These are phyloP conservation scores for Andricus grossulariae DNA, from an alignment of 1,140 invertebrate genomes.

Conservation along the genomic window DNA sequence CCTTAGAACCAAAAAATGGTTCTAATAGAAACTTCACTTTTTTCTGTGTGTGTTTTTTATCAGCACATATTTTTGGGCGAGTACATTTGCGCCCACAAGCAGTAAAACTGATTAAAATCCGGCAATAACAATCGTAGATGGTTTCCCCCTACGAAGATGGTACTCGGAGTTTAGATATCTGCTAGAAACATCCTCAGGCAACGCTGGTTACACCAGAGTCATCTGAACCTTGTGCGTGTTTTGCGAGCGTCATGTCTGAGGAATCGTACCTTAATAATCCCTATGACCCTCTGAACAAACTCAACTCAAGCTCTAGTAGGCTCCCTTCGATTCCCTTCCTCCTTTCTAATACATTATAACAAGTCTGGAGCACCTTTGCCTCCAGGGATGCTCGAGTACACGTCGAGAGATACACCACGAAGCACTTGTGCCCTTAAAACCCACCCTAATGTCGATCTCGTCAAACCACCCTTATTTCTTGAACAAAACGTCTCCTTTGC, in stretches of 20 bases:
- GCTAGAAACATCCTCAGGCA: slow-evolving; percentile 47
- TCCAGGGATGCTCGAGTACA: slow-evolving; percentile 38
- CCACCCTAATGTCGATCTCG: slow-evolving; percentile 52
- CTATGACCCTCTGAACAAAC: slow-evolving; percentile 51
- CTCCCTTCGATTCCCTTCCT: neutral
- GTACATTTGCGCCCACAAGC: neutral
- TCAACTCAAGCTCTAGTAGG: slow-evolving; percentile 41
- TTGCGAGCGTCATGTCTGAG: neutral
- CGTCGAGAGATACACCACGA: slow-evolving; percentile 46
- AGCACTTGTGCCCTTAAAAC: slow-evolving; percentile 43
- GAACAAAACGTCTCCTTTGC: slow-evolving; percentile 33
- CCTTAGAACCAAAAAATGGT: too few species aligned
- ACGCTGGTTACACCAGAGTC: slow-evolving; percentile 31
- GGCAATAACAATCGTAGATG: neutral
- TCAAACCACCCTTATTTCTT: slow-evolving; percentile 33
- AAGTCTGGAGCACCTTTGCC: slow-evolving; percentile 42
- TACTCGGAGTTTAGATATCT: slow-evolving; percentile 39
- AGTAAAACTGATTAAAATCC: slow-evolving; percentile 25
- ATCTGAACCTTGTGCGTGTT: slow-evolving; percentile 39
- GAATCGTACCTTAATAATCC: slow-evolving; percentile 46
- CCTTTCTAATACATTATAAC: slow-evolving; percentile 56
- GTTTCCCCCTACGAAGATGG: neutral
- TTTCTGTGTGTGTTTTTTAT: neutral
- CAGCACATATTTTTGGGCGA: neutral
- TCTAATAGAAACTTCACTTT: too few species aligned